These are phyloP conservation scores for Sebastes itinus DNA, from an alignment of 2,797 vertebrate species.

Conservation along the genomic window DNA sequence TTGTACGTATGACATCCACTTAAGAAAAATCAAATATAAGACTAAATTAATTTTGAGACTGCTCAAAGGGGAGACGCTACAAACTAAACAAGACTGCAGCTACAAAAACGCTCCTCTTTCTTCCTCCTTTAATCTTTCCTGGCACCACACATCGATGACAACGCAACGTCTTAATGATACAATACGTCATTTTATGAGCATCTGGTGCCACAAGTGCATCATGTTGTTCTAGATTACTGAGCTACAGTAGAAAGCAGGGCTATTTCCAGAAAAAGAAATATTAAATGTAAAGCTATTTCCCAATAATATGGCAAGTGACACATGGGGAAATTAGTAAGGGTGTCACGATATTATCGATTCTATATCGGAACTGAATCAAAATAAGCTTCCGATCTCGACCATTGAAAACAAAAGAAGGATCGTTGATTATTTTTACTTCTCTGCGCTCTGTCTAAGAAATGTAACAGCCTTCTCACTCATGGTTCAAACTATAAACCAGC, in stretches of 20 bases:
- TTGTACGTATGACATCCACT: neutral
- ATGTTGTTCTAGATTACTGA: neutral
- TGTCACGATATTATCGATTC: too few species aligned
- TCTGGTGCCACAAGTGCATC: neutral
- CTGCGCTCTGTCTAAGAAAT: too few species aligned
- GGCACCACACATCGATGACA: neutral
- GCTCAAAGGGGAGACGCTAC: neutral
- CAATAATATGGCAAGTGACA: neutral
- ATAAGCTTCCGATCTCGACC: too few species aligned
- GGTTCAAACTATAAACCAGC: too few species aligned
- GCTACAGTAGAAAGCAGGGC: neutral
- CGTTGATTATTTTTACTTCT: too few species aligned
- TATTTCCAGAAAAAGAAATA: neutral
- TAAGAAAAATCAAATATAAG: neutral
- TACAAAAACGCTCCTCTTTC: neutral
- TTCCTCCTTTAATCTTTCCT: neutral
- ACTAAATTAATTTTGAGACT: neutral
- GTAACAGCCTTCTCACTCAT: too few species aligned
- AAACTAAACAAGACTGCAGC: neutral
- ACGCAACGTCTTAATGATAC: neutral
- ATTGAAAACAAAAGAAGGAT: too few species aligned
- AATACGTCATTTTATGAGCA: neutral
- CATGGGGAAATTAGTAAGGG: too few species aligned
- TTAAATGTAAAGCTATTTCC: neutral
- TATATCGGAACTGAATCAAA: too few species aligned